These are phyloP conservation scores for Paramisgurnus dabryanus DNA, from an alignment of 2,113 vertebrate species.

Conservation along the genomic window DNA sequence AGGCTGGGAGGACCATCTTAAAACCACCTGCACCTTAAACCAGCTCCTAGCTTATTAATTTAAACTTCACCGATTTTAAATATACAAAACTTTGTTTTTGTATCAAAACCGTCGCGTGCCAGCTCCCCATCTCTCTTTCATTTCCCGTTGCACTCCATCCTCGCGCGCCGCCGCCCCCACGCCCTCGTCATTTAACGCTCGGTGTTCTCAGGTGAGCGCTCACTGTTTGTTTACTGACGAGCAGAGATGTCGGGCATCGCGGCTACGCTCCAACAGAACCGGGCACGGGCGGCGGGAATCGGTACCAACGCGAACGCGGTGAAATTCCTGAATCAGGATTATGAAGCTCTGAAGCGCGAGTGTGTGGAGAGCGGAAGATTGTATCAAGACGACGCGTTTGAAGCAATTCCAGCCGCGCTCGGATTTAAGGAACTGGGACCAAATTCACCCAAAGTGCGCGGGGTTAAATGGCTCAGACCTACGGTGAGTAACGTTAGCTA, in stretches of 20 bases:
- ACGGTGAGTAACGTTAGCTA: constrained; percentile 42
- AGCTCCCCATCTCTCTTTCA: too few species aligned
- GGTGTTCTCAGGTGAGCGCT: background rate
- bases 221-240: constrained; percentile 1
- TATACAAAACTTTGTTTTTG: too few species aligned
- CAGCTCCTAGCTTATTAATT: too few species aligned
- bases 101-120: too few species aligned
- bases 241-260: constrained; percentile 67
- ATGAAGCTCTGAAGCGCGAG: constrained; percentile 58
- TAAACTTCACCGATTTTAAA: too few species aligned
- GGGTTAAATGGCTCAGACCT: constrained; percentile 59
- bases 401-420: constrained; percentile 54
- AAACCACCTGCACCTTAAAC: too few species aligned
- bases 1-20: too few species aligned
- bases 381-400: constrained; percentile 66
- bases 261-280: constrained; percentile 47
- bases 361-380: constrained; percentile 60
- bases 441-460: constrained; percentile 61
- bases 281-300: constrained; percentile 57
- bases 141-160: too few species aligned
- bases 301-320: constrained; percentile 59
- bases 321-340: constrained; percentile 67
- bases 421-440: constrained; percentile 70
- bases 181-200: background rate
- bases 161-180: background rate